These are phyloP conservation scores for Hephaestus fuliginosus DNA, from an alignment of 2,797 vertebrate genomes.

Conservation along the genomic window DNA sequence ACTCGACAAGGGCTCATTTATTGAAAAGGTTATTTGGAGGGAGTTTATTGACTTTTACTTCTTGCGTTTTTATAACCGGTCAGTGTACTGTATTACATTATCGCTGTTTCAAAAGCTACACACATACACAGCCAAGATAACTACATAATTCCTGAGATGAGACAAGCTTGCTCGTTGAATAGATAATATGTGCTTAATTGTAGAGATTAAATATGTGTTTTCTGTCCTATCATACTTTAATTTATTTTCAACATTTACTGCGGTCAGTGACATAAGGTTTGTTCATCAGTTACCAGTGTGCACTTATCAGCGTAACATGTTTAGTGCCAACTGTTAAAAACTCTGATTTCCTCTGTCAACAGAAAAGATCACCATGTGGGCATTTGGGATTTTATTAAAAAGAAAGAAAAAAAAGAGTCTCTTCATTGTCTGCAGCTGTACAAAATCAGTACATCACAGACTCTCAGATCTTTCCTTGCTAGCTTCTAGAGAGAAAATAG, in stretches of 20 bases:
- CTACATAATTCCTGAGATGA: constrained; percentile 11
- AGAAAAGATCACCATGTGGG: neutral
- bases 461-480: neutral
- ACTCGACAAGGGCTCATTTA: constrained; percentile 8
- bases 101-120: constrained; percentile 12
- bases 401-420: neutral
- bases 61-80: constrained; percentile 22
- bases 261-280: neutral
- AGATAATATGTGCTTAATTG: constrained; percentile 1
- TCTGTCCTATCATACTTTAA: neutral
- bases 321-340: neutral
- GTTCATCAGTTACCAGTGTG: constrained; percentile 1
- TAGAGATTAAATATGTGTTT: constrained; percentile 15
- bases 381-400: neutral
- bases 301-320: constrained; percentile 3
- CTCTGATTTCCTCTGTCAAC: neutral
- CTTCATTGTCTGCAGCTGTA: neutral
- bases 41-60: constrained; percentile 3
- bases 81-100: neutral
- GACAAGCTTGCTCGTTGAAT: neutral
- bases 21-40: constrained; percentile 23
- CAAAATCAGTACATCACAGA: neutral
- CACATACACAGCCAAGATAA: constrained; percentile 2
- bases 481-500: neutral
- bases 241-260: neutral